Evolutionary conservation across 1,140 invertebrate species (phyloP).

Genomic region (Rhynchophorus ferrugineus): DNA sequence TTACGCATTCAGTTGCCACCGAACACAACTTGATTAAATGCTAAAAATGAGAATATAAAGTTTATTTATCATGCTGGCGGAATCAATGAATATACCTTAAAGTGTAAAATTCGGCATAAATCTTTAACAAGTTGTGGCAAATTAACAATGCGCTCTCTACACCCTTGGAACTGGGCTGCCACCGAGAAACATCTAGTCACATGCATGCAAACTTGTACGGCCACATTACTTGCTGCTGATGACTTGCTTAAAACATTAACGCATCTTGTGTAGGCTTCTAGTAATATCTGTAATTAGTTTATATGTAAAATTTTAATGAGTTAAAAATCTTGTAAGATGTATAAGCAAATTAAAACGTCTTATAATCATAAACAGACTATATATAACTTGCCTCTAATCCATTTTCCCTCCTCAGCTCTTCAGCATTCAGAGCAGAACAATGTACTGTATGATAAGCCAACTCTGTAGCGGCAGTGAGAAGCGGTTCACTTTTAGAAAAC

Average conservation of each 20-base stretch:
- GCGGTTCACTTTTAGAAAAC: slow-evolving; percentile 80
- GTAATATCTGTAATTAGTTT: slow-evolving; percentile 52
- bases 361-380: too few relatives aligned
- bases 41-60: slow-evolving; percentile 42
- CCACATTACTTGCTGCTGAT: slow-evolving; percentile 68
- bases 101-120: slow-evolving; percentile 83
- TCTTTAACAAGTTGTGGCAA: slow-evolving; percentile 81
- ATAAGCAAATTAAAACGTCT: too few relatives aligned
- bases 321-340: too few relatives aligned
- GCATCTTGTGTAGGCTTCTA: slow-evolving; percentile 86
- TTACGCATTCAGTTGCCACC: slow-evolving; percentile 78
- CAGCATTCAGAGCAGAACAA: slow-evolving; percentile 95
- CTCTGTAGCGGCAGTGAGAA: slow-evolving; percentile 87
- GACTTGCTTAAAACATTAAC: slow-evolving; percentile 79
- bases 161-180: slow-evolving; percentile 87
- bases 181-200: slow-evolving; percentile 89
- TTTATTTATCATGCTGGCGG: too few relatives aligned
- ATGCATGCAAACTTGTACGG: slow-evolving; percentile 89
- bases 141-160: slow-evolving; percentile 80
- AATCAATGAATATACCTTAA: too few relatives aligned
- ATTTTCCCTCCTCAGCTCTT: slow-evolving; percentile 89
- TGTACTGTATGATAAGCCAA: slow-evolving; percentile 93
- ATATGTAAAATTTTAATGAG: not conserved
- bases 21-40: slow-evolving; percentile 72
- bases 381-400: slow-evolving; percentile 75